phyloP scores from a whole-genome alignment of 1,140 invertebrate species.

The Solen grandis region DNA sequence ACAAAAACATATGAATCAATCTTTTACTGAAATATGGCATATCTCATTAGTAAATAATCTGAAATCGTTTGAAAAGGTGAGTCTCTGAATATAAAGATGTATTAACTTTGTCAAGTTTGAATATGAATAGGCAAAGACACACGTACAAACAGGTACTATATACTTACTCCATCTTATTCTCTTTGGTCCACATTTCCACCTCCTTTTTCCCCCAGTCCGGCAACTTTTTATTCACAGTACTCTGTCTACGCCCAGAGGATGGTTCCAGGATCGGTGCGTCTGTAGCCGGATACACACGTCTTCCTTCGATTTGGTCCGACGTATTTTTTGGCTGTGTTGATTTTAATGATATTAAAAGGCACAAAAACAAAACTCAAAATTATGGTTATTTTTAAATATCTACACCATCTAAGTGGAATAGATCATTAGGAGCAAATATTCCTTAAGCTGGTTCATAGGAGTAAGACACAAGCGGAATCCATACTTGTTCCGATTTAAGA shows the following conservation, averaged over 20 bases:
- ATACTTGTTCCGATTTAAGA: background rate
- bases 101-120: too few relatives aligned
- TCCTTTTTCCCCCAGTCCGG: slow-evolving; percentile 16
- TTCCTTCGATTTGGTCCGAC: too few relatives aligned
- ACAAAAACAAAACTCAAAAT: background rate
- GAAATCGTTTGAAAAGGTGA: too few relatives aligned
- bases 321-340: too few relatives aligned
- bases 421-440: background rate
- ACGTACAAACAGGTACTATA: too few relatives aligned
- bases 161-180: slow-evolving; percentile 35
- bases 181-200: slow-evolving; percentile 3
- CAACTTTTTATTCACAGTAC: background rate
- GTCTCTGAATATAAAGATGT: too few relatives aligned
- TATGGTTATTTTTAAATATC: background rate
- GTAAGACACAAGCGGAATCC: background rate
- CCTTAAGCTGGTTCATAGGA: background rate
- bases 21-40: too few relatives aligned
- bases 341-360: too few relatives aligned
- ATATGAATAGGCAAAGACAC: too few relatives aligned
- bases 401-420: background rate
- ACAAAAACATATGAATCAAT: too few relatives aligned
- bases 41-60: too few relatives aligned
- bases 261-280: background rate
- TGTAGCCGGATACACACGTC: too few relatives aligned
- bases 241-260: background rate